phyloP scores from a whole-genome alignment of 2,888 invertebrate species.

The Microctonus brassicae region DNA sequence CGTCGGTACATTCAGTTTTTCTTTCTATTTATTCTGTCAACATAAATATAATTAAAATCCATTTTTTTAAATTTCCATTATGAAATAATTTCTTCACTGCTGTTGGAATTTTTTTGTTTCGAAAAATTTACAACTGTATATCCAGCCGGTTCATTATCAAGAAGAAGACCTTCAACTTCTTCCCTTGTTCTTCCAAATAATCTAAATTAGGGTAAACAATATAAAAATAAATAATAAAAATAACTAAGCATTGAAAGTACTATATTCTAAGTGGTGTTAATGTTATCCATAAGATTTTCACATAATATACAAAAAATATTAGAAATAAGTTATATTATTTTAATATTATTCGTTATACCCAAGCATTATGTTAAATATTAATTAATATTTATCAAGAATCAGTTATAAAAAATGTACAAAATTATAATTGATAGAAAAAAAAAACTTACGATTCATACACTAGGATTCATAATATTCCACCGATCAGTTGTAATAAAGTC shows the following conservation, averaged over 20 bases:
- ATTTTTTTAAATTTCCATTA: slow-evolving; percentile 40
- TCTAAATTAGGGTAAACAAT: slow-evolving; percentile 52
- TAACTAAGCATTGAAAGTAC: too few relatives aligned
- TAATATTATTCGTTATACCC: too few relatives aligned
- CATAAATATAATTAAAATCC: neutral
- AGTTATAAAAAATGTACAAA: neutral
- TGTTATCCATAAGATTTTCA: too few relatives aligned
- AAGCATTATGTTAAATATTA: too few relatives aligned
- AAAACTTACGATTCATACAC: slow-evolving; percentile 28
- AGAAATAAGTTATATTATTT: too few relatives aligned
- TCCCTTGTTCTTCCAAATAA: slow-evolving; percentile 68
- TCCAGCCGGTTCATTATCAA: slow-evolving; percentile 67
- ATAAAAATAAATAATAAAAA: neutral
- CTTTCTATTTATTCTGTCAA: neutral
- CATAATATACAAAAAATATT: too few relatives aligned
- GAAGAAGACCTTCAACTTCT: slow-evolving; percentile 67
- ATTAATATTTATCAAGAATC: neutral
- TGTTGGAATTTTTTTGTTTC: slow-evolving; percentile 53
- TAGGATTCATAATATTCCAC: slow-evolving; percentile 19
- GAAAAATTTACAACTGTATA: slow-evolving; percentile 63
- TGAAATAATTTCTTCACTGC: slow-evolving; percentile 51
- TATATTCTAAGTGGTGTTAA: too few relatives aligned
- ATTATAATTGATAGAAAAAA: neutral
- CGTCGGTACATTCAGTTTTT: neutral
- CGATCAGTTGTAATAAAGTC: slow-evolving; percentile 12